Conservation (phyloP, 2,888 invertebrate genomes). For the Mythimna pallens region DNA sequence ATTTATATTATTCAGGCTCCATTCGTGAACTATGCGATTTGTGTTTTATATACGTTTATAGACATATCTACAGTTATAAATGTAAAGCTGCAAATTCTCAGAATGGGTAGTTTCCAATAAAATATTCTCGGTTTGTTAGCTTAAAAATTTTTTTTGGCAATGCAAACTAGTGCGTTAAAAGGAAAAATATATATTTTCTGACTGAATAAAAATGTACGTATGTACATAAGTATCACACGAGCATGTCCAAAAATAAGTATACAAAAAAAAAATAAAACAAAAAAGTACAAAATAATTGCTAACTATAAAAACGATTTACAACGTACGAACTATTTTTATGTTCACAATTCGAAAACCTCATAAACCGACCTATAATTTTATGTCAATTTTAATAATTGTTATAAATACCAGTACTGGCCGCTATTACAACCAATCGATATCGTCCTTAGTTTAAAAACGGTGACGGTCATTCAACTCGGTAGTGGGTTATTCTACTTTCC, state of each 20-base stretch:
- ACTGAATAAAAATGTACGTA: background rate
- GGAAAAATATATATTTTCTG: background rate
- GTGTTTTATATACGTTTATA: background rate
- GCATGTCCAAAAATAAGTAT: no score
- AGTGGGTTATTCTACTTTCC: background rate
- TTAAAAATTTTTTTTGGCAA: no score
- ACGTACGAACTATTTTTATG: no score
- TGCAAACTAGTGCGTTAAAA: background rate
- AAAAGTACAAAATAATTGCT: background rate
- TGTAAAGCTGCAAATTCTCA: background rate
- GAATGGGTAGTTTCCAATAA: background rate
- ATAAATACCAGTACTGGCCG: slow-evolving; percentile 31
- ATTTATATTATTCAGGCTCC: slow-evolving; percentile 15
- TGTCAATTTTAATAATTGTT: slow-evolving; percentile 21
- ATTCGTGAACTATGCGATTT: slow-evolving; percentile 18
- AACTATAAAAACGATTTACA: background rate
- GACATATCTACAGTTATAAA: background rate
- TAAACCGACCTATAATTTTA: background rate
- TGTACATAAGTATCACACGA: no score
- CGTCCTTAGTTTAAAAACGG: slow-evolving; percentile 58
- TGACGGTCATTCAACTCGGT: slow-evolving; percentile 69
- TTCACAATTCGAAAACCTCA: background rate
- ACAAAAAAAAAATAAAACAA: background rate
- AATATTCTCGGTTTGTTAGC: background rate
- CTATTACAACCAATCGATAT: slow-evolving; percentile 65